phyloP scores from a whole-genome alignment of 64 coral and sea anemone genomes.

The Trachythela sp. region DNA sequence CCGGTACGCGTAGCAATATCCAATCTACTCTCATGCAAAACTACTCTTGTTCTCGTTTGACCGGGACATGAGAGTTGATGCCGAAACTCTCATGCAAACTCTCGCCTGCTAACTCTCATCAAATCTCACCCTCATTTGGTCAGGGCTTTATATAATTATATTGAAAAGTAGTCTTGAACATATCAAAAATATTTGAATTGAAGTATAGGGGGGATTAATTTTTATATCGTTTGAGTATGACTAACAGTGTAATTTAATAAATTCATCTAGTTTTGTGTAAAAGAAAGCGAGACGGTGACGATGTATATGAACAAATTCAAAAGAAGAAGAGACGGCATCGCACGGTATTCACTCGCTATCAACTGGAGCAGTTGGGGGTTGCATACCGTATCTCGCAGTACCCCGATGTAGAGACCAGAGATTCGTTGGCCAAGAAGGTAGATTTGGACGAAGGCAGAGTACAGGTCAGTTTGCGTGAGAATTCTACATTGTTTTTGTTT shows the following conservation, averaged over 20 bases:
- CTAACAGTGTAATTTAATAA: no score
- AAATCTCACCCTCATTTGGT: no score
- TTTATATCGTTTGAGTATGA: not conserved
- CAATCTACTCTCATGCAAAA: no score
- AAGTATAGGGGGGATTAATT: not conserved
- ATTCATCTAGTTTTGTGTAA: not conserved
- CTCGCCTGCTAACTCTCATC: no score
- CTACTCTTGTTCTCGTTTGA: no score
- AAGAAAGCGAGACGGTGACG: not conserved
- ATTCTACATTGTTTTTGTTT: not conserved
- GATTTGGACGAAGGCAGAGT: not conserved
- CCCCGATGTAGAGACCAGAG: not conserved
- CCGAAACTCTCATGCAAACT: no score
- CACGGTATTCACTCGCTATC: not conserved
- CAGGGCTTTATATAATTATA: no score
- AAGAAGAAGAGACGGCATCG: conserved; percentile 7
- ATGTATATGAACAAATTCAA: not conserved
- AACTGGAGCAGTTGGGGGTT: not conserved
- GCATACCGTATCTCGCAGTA: not conserved
- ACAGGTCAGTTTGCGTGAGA: not conserved
- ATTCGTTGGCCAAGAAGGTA: not conserved
- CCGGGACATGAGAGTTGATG: no score
- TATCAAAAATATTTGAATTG: no score
- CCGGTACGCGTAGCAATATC: no score
- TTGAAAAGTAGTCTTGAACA: no score